Conservation (phyloP, 2,797 vertebrate genomes). For the Paguma larvata region DNA sequence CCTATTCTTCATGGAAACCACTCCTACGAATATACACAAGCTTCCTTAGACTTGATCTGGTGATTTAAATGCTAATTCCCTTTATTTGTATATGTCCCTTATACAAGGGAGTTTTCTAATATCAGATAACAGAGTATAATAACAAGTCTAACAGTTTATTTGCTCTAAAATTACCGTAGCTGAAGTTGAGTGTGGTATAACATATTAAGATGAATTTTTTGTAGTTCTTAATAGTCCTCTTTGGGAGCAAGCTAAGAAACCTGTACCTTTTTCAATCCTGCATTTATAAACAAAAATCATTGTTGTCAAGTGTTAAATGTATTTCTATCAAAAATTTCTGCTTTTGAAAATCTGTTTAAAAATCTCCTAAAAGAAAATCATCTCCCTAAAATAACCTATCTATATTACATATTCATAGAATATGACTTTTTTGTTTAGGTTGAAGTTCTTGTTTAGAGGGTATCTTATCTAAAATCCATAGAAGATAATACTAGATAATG, state of each 20-base stretch:
- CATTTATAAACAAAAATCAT: constrained; percentile 63
- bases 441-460: constrained; percentile 37
- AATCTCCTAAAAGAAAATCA: constrained; percentile 48
- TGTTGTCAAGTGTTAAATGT: constrained; percentile 52
- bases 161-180: constrained; percentile 34
- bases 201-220: constrained; percentile 38
- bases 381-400: constrained; percentile 33
- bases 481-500: neutral
- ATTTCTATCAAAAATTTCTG: neutral
- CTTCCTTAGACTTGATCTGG: neutral
- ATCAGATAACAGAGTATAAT: constrained; percentile 22
- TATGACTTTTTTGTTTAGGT: constrained; percentile 21
- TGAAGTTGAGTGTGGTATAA: constrained; percentile 1
- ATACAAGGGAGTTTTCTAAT: constrained; percentile 21
- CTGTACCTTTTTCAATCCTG: constrained; percentile 5
- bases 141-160: constrained; percentile 28
- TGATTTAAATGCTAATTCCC: constrained; percentile 46
- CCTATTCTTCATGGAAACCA: constrained; percentile 26
- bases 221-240: constrained; percentile 45
- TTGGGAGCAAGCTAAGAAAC: constrained; percentile 60
- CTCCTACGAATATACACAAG: neutral
- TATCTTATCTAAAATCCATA: constrained; percentile 46
- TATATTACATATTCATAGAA: constrained; percentile 11
- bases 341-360: constrained; percentile 60
- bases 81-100: constrained; percentile 33